Percentiles rank a stretch among this genome's conserved stretches.
Conservation (phyloP, 2,888 invertebrate genomes). For the Tipula lateralis region DNA sequence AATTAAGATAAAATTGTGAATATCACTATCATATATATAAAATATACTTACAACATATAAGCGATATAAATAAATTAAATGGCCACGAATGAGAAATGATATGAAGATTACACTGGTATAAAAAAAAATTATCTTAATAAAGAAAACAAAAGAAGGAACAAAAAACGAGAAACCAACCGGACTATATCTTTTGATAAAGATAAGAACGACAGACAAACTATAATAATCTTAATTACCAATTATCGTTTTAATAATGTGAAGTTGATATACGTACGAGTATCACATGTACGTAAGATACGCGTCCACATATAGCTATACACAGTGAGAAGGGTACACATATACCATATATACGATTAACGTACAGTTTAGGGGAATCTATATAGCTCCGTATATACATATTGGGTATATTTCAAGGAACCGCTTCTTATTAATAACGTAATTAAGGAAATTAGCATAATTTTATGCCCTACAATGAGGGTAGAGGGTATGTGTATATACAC, state of each 20-base stretch:
- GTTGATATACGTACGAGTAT: neutral
- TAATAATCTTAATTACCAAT: slow-evolving; percentile 24
- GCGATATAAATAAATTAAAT: slow-evolving; percentile 14
- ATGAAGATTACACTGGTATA: neutral
- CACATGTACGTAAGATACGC: neutral
- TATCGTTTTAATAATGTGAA: slow-evolving; percentile 24
- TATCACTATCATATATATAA: neutral
- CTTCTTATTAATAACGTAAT: neutral
- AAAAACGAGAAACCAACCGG: slow-evolving; percentile 1
- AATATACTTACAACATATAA: too few relatives aligned
- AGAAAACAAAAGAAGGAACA: neutral
- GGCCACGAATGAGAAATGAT: slow-evolving; percentile 11
- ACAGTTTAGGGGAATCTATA: too few relatives aligned
- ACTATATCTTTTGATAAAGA: slow-evolving; percentile 15
- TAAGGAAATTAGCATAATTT: slow-evolving; percentile 9
- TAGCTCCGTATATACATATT: neutral
- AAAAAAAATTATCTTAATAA: neutral
- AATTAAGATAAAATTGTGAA: neutral
- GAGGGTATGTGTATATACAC: too few relatives aligned
- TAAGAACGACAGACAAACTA: slow-evolving; percentile 1
- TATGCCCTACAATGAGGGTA: neutral
- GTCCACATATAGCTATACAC: neutral
- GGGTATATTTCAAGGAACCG: neutral
- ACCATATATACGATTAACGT: too few relatives aligned
- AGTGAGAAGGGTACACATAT: too few relatives aligned